A percentile compares a stretch with the other conserved stretches of the same genome.
These are phyloP conservation scores for Galeruca laticollis DNA, from an alignment of 2,888 invertebrate genomes.

Conservation along the genomic window DNA sequence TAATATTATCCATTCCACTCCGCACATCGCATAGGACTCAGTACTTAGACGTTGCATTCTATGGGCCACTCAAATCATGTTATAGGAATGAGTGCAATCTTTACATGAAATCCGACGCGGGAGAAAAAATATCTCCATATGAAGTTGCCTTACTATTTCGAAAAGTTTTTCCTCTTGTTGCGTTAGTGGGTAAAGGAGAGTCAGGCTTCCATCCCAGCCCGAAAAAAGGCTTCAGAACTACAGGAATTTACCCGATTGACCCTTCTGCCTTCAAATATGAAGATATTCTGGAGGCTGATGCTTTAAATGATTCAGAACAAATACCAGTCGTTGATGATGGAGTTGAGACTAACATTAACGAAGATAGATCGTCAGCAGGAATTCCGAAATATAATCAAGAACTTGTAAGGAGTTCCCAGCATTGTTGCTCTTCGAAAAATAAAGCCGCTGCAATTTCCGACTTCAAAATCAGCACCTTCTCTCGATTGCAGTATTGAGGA, in stretches of 20 bases:
- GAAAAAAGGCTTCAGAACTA: slow-evolving; percentile 12
- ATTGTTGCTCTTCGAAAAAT: too few species aligned
- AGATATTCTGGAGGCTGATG: slow-evolving; percentile 14
- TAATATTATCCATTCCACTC: slow-evolving; percentile 16
- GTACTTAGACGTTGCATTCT: slow-evolving; percentile 5
- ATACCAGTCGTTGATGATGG: slow-evolving; percentile 10
- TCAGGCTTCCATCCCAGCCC: too few species aligned
- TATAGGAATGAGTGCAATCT: slow-evolving; percentile 24
- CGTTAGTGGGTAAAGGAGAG: slow-evolving; percentile 16
- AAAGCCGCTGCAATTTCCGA: slow-evolving; percentile 7
- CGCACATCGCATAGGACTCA: slow-evolving; percentile 17
- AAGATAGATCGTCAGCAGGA: too few species aligned
- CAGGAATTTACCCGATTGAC: slow-evolving; percentile 14
- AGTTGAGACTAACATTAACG: slow-evolving; percentile 16
- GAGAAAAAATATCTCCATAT: slow-evolving; percentile 18
- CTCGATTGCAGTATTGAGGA: too few species aligned
- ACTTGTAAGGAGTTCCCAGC: slow-evolving; percentile 1
- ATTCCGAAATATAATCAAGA: slow-evolving; percentile 8
- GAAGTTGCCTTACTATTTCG: slow-evolving; percentile 1
- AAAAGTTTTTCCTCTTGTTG: slow-evolving; percentile 16
- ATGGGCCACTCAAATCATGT: slow-evolving; percentile 7
- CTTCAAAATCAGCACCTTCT: too few species aligned
- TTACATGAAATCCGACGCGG: slow-evolving; percentile 19
- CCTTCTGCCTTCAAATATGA: slow-evolving; percentile 17
- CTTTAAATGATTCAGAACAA: slow-evolving; percentile 21